phyloP scores from a whole-genome alignment of 53 echinoderm and acorn worm genomes.

The Henricia sp. region DNA sequence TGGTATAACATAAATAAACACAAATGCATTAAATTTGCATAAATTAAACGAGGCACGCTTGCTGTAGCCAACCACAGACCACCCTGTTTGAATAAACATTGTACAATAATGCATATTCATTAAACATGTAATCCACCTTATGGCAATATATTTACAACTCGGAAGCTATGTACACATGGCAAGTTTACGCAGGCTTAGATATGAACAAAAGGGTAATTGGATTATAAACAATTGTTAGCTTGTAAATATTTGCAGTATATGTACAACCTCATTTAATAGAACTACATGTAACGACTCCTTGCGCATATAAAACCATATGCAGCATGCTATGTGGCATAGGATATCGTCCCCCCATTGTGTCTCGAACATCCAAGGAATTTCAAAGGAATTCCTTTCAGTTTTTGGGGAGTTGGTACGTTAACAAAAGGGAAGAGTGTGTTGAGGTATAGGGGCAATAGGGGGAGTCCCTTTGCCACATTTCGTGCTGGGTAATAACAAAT shows the following conservation, averaged over 20 bases:
- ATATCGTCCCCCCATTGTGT: not conserved
- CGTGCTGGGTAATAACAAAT: too few relatives aligned
- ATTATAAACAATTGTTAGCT: not conserved
- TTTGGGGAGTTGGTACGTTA: not conserved
- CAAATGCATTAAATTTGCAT: constrained; percentile 58
- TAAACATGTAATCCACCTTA: constrained; percentile 31
- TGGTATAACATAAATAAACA: constrained; percentile 56
- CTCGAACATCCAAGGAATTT: not conserved
- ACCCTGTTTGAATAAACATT: constrained; percentile 54
- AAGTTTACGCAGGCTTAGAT: constrained; percentile 35
- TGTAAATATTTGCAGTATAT: not conserved
- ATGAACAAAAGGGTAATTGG: not conserved
- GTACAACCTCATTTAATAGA: not conserved
- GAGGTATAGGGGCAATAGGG: too few relatives aligned
- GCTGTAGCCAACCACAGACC: constrained; percentile 51
- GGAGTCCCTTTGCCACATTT: too few relatives aligned
- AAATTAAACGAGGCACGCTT: constrained; percentile 54
- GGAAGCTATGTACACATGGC: constrained; percentile 29
- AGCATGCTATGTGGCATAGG: not conserved
- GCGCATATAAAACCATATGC: not conserved
- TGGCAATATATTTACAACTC: constrained; percentile 37
- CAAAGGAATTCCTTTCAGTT: not conserved
- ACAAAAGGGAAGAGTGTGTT: too few relatives aligned
- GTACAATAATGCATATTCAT: constrained; percentile 42
- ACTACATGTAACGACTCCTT: not conserved